Conservation (phyloP, 2,113 vertebrate species). For the Otocyon megalotis region DNA sequence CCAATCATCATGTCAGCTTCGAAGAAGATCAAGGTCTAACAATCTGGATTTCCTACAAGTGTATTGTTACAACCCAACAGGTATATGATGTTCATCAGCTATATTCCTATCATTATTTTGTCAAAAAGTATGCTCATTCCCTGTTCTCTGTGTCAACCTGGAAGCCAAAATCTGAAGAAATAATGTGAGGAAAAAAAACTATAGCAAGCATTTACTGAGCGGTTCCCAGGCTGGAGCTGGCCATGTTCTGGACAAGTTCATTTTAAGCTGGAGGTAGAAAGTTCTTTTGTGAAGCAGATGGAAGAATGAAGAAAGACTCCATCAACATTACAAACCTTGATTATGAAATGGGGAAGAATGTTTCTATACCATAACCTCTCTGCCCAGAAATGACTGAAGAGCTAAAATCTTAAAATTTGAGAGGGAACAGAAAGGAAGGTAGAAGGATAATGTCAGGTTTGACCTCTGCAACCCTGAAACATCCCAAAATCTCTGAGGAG, state of each 20-base stretch:
- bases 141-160: not conserved
- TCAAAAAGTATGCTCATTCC: slow-evolving; percentile 10
- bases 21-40: slow-evolving; percentile 8
- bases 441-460: not conserved
- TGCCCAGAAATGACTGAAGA: not conserved
- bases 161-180: slow-evolving; percentile 41
- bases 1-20: not conserved
- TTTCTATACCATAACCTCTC: not conserved
- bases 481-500: not conserved
- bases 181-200: not conserved
- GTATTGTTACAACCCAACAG: not conserved
- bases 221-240: not conserved
- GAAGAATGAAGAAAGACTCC: not conserved
- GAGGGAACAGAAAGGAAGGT: not conserved
- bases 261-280: not conserved
- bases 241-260: not conserved
- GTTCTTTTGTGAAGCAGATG: not conserved
- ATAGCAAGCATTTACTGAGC: not conserved
- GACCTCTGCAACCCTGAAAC: not conserved
- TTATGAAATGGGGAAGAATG: not conserved
- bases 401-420: not conserved
- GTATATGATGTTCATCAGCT: not conserved
- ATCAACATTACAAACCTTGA: not conserved
- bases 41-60: not conserved
- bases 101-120: not conserved